Base-by-base conservation (phyloP, 1,140 invertebrate species). In the Hylaeus anthracinus region DNA sequence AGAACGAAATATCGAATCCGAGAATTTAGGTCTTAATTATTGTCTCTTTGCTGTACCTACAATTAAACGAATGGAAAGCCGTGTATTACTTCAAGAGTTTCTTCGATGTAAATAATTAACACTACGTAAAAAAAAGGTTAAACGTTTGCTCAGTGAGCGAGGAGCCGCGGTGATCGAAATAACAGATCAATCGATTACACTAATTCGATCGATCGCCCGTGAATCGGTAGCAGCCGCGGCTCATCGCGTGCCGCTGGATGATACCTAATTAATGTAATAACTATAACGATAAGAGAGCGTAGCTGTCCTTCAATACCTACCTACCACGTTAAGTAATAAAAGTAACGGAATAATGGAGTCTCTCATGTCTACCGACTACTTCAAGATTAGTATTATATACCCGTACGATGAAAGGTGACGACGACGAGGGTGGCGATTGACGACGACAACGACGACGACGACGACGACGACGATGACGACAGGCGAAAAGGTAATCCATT, bases 51-150 rank as follows among this genome's bases (percentile, higher is more conserved):
- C 88, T 90, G 87, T 90, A 88, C 87, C 88, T 89, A 91, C 72
- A 45, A 26, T 55, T 86, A 86, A 83, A 90, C 88, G 86, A 61
- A 86, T 79, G 83, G 66, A 78, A 79, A 88, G 83, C 90, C 88
- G 86, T 91, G 88, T 88, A 89, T 91, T 90, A 90, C 76, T 89
- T 86, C 83, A 72, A 87, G 84, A 90, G 90, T 88, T 90, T 86
- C 91, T 86, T 93, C 89, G 91, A 92, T 93, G 92, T 93, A 93
- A 92, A 93, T 93, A 93, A 26, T 92, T 93, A 91, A 92, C 87
- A 92, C 85, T 86, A 85, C 82, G 74, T 92, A 64, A 92, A 26
- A 26, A 26, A 63, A 92, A 88, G 86, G 83, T 91, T 86, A 89
- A 51, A 88, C 84, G 73, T 84, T 63, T 84, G 81, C 87, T 80